A percentile compares a stretch with the other conserved stretches of the same genome.
Evolutionary conservation across 2,797 vertebrate species (phyloP).

Genomic region (Myripristis jacobus): DNA sequence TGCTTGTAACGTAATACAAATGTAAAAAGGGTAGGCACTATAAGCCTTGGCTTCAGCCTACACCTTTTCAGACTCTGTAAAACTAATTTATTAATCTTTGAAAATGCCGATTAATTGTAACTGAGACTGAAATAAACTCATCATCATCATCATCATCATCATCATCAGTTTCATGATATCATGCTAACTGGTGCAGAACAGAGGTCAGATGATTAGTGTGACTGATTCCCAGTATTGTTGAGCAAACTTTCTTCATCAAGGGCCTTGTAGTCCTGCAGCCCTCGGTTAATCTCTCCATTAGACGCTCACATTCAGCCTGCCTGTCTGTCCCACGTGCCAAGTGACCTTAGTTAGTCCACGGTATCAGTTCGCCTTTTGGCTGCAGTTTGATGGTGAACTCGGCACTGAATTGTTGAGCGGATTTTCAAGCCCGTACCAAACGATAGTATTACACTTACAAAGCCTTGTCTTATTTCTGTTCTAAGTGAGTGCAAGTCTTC

Average conservation of each 20-base stretch:
- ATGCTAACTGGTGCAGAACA: not conserved
- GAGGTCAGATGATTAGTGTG: not conserved
- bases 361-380: slow-evolving; percentile 53
- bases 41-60: too few relatives aligned
- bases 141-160: too few relatives aligned
- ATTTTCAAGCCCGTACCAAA: not conserved
- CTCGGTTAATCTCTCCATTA: not conserved
- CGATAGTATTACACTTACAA: not conserved
- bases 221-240: too few relatives aligned
- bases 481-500: not conserved
- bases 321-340: slow-evolving; percentile 23
- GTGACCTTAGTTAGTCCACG: slow-evolving; percentile 13
- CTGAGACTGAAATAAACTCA: too few relatives aligned
- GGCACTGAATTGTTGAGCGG: slow-evolving; percentile 26
- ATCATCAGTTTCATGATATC: not conserved
- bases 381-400: slow-evolving; percentile 28
- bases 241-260: not conserved
- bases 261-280: not conserved
- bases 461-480: not conserved
- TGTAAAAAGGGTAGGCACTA: too few relatives aligned
- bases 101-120: too few relatives aligned
- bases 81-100: too few relatives aligned
- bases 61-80: too few relatives aligned
- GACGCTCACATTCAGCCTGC: not conserved
- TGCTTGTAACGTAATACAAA: too few relatives aligned